phyloP scores from a whole-genome alignment of 2,797 vertebrate species.

The Coregonus sp. region DNA sequence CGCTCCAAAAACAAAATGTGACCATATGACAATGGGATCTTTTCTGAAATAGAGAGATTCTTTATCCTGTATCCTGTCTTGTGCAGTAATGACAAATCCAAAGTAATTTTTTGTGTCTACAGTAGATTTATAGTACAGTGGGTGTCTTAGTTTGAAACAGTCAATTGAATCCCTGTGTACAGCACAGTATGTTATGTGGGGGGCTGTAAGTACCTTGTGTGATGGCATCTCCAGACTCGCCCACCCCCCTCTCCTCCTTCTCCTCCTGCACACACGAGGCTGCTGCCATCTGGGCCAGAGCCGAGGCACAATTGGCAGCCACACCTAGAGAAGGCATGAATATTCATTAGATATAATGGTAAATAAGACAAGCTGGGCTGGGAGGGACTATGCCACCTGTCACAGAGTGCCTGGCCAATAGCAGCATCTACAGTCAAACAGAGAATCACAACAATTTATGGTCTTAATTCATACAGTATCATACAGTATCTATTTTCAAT shows the following conservation, averaged over 20 bases:
- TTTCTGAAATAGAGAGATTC: neutral
- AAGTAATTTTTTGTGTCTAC: neutral
- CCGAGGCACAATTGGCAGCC: slow-evolving; percentile 94
- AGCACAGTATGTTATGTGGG: no score
- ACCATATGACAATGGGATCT: neutral
- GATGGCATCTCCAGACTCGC: slow-evolving; percentile 85
- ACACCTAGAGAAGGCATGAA: slow-evolving; percentile 79
- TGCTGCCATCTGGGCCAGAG: slow-evolving; percentile 95
- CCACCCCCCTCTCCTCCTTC: slow-evolving; percentile 86
- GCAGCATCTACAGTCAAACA: neutral
- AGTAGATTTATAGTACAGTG: no score
- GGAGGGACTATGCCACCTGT: neutral
- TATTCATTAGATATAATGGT: neutral
- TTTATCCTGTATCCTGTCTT: neutral
- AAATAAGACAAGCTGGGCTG: neutral
- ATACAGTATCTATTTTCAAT: neutral
- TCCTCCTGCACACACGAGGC: slow-evolving; percentile 96
- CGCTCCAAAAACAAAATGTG: neutral
- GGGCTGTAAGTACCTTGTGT: slow-evolving; percentile 81
- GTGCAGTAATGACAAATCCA: neutral
- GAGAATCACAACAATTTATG: no score
- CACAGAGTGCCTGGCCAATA: neutral
- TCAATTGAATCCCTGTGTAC: no score
- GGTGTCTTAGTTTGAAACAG: no score
- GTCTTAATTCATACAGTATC: no score